These are phyloP conservation scores for Ranitomeya imitator DNA, from an alignment of 2,113 vertebrate species.

Conservation along the genomic window DNA sequence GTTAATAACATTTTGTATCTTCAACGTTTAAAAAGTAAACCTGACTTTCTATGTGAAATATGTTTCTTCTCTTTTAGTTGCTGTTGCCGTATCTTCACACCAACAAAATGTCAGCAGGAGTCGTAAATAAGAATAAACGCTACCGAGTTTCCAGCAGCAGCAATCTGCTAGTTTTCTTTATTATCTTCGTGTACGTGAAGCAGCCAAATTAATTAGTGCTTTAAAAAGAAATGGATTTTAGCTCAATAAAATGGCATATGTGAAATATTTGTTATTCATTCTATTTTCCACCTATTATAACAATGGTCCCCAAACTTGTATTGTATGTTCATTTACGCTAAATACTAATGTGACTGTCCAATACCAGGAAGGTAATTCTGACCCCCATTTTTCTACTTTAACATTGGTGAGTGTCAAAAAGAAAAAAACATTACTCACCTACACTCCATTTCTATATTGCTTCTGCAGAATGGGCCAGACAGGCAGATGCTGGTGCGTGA, in stretches of 20 bases:
- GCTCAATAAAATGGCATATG: not conserved
- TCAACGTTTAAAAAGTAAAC: not conserved
- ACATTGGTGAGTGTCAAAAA: not conserved
- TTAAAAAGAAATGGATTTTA: not conserved
- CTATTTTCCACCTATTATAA: not conserved
- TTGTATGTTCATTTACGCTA: not conserved
- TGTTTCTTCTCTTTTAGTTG: not conserved
- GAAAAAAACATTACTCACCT: too few species aligned
- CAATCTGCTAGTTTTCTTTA: not conserved
- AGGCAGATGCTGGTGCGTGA: too few species aligned
- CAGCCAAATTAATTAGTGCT: not conserved
- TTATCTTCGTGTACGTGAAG: not conserved
- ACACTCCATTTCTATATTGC: too few species aligned
- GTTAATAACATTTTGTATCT: not conserved
- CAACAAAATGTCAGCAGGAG: conserved; percentile 5
- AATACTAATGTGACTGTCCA: not conserved
- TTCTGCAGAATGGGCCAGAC: too few species aligned
- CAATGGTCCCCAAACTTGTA: not conserved
- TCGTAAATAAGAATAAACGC: not conserved
- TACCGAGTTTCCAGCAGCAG: not conserved
- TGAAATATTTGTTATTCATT: not conserved
- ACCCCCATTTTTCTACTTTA: not conserved
- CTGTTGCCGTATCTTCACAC: not conserved
- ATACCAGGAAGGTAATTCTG: not conserved
- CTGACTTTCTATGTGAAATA: not conserved